Percentiles rank a stretch among this genome's conserved stretches.
Evolutionary conservation across 2,797 vertebrate species (phyloP).

Genomic region (Coccyzus lansbergi): DNA sequence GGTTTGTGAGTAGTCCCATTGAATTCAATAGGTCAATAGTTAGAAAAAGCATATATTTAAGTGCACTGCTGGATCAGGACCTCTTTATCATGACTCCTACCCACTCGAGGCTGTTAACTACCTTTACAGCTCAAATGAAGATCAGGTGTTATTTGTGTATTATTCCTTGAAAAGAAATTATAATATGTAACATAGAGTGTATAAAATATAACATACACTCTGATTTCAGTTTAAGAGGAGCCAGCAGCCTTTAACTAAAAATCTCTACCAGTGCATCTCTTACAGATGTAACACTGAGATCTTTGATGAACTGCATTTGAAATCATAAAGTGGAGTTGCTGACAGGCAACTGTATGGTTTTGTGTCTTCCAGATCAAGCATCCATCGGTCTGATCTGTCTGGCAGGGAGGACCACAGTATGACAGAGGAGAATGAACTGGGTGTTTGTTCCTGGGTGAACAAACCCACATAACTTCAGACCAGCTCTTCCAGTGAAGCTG

Average conservation of each 20-base stretch:
- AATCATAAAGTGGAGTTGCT: neutral
- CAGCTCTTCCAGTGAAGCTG: neutral
- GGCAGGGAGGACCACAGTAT: neutral
- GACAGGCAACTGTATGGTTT: neutral
- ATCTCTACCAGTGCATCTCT: neutral
- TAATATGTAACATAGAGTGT: neutral
- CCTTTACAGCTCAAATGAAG: neutral
- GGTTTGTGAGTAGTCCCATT: neutral
- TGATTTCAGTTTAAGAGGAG: neutral
- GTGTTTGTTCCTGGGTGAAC: neutral
- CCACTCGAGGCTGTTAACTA: neutral
- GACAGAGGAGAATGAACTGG: neutral
- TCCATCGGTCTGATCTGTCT: neutral
- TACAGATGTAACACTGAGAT: neutral
- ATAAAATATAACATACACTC: neutral
- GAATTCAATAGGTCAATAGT: neutral
- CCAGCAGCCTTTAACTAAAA: neutral
- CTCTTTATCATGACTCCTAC: neutral
- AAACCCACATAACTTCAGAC: neutral
- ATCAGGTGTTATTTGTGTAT: neutral
- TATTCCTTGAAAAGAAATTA: neutral
- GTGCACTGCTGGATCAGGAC: neutral
- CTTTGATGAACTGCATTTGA: neutral
- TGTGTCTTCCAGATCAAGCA: neutral
- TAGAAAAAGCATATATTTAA: neutral